Evolutionary conservation across 2,797 vertebrate species (phyloP), one percentile per base, ranked within the genome.

Genomic region (Bradypus variegatus): DNA sequence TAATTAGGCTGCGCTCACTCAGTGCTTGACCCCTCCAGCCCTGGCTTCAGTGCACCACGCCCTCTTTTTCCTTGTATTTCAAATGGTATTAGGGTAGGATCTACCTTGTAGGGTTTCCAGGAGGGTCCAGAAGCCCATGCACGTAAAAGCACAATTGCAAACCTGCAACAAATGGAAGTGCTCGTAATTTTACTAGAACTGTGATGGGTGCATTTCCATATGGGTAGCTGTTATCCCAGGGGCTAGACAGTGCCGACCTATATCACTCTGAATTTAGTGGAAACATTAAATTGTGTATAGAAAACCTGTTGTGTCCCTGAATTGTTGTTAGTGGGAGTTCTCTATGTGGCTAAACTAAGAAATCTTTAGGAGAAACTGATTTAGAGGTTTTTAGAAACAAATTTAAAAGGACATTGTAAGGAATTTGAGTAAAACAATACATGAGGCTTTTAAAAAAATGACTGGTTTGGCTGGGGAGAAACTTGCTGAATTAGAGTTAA

Each of bases 341-440:
- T 75, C 14, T 69, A 38, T 36, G 2, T 78, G 72, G 58, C 65
- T 73, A 41, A 81, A 65, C 73, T 65, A 77, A 80, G 33, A 15
- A 64, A 73, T 53, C 12, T 83, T 91, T 76, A 88, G 67, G 70
- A 73, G 69, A 92, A 92, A 80, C 53, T 85, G 11, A 89, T 33
- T 55, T 94, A 84, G 53, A 84, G 16, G 14, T 65, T 77, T 91
- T 92, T 88, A 85, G 72, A 88, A 94, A 91, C 36, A 82, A 76
- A 93, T 77, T 77, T 90, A 48, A 86, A 73, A 88, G 72, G 41
- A 7, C 19, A 41, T 58, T 79, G 70, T 41, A 67, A 92, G 67
- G 76, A 94, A 84, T 83, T 55, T 5, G 50, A 65, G 45, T 41
- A 65, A 55, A 88, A 36, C 73, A 65, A 55, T 33, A 45, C 41